Evolutionary conservation across 2,113 vertebrate genomes (phyloP).

Genomic region (Calidris pygmaea): DNA sequence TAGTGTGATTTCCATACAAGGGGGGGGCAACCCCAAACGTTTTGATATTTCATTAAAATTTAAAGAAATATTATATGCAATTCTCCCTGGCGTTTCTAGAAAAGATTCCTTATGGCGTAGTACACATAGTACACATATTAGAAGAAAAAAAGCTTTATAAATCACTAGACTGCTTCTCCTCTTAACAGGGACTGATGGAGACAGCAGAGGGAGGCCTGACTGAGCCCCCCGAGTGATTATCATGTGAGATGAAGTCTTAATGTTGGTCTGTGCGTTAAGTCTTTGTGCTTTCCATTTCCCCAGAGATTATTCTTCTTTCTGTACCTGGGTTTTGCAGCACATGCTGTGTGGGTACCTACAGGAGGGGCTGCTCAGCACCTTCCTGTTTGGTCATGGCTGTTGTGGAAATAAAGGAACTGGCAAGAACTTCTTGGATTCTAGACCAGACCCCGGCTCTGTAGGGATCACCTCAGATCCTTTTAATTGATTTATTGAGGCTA

Average conservation of each 20-base stretch:
- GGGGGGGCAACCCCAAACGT: background rate
- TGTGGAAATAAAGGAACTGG: background rate
- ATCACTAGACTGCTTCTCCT: background rate
- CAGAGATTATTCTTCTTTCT: background rate
- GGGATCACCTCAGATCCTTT: background rate
- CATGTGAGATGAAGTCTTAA: accelerated
- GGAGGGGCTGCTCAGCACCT: background rate
- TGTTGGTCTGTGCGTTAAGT: background rate
- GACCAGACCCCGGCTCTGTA: background rate
- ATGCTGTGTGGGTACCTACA: accelerated
- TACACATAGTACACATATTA: background rate
- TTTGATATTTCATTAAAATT: constrained; percentile 60
- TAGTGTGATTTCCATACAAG: background rate
- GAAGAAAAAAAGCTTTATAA: background rate
- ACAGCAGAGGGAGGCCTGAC: background rate
- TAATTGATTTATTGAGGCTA: background rate
- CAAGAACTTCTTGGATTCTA: background rate
- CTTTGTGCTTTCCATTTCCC: background rate
- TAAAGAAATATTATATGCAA: constrained; percentile 18
- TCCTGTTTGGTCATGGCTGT: background rate
- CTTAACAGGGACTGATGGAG: background rate
- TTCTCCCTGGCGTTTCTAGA: background rate
- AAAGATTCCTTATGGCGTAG: background rate
- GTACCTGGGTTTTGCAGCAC: background rate
- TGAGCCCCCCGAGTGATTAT: background rate